A percentile compares a stretch with the other conserved stretches of the same genome.
phyloP scores from a whole-genome alignment of 2,888 invertebrate species.

The Yponomeuta cagnagella region DNA sequence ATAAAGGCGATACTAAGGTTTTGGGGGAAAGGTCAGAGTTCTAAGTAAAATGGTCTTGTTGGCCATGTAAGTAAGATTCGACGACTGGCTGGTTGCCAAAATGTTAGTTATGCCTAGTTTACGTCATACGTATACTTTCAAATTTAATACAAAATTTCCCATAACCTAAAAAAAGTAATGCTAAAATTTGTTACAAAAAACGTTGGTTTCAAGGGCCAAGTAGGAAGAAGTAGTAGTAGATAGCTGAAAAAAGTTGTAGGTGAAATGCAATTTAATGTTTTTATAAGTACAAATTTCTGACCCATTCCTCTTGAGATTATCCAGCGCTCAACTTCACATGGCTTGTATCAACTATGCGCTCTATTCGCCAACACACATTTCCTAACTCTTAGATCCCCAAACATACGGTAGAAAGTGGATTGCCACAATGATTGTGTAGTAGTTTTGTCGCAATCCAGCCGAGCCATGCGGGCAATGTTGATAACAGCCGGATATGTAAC shows the following conservation, averaged over 20 bases:
- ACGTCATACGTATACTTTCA: background rate
- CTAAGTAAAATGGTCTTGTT: background rate
- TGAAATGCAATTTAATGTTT: background rate
- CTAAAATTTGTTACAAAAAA: no score
- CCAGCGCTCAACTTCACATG: background rate
- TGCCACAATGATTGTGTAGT: background rate
- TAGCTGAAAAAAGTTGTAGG: background rate
- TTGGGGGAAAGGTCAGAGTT: background rate
- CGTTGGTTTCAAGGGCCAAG: no score
- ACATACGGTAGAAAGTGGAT: background rate
- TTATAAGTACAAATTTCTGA: background rate
- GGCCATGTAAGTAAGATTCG: background rate
- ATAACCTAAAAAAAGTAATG: no score
- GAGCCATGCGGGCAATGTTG: constrained; percentile 11
- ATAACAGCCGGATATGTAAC: constrained; percentile 10
- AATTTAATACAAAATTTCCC: no score
- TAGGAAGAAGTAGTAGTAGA: background rate
- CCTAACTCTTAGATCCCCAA: background rate
- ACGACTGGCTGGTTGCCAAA: background rate
- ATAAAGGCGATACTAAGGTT: background rate
- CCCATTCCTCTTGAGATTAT: background rate
- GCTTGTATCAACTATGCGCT: background rate
- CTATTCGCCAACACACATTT: background rate
- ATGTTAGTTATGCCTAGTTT: background rate
- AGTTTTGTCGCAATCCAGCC: constrained; percentile 7